Percentiles rank a stretch among this genome's conserved stretches.
Evolutionary conservation across 2,113 vertebrate species (phyloP).

Genomic region (Clupea harengus): DNA sequence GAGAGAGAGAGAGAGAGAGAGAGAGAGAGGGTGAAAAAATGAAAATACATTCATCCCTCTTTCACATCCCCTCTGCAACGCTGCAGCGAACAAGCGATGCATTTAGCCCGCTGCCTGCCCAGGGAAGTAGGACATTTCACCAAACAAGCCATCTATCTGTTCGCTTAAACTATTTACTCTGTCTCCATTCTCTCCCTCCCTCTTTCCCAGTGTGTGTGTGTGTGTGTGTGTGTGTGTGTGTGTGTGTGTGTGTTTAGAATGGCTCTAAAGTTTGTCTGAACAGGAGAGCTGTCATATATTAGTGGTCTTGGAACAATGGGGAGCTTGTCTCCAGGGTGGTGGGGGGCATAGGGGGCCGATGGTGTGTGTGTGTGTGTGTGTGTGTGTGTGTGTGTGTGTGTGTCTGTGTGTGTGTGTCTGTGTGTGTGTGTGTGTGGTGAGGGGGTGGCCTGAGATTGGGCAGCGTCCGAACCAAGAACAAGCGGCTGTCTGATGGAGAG

Average conservation of each 20-base stretch:
- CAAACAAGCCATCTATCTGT: conserved; percentile 27
- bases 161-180: conserved; percentile 15
- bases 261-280: conserved; percentile 68
- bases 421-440: conserved; percentile 55
- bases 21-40: neutral
- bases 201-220: conserved; percentile 10
- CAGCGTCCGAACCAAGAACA: conserved; percentile 76
- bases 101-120: neutral
- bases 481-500: conserved; percentile 76
- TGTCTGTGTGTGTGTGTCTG: neutral
- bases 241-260: conserved; percentile 48
- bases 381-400: neutral
- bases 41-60: neutral
- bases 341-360: conserved; percentile 48
- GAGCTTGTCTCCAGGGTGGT: conserved; percentile 74
- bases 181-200: conserved; percentile 1
- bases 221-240: conserved; percentile 17
- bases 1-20: neutral
- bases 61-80: neutral
- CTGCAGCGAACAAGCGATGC: conserved; percentile 19
- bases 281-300: conserved; percentile 76
- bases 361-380: conserved; percentile 9
- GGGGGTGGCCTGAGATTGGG: conserved; percentile 70
- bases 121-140: conserved; percentile 13
- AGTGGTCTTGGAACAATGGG: conserved; percentile 73